Conservation (phyloP, 2,888 invertebrate species). For the Himalopsyche anomala region DNA sequence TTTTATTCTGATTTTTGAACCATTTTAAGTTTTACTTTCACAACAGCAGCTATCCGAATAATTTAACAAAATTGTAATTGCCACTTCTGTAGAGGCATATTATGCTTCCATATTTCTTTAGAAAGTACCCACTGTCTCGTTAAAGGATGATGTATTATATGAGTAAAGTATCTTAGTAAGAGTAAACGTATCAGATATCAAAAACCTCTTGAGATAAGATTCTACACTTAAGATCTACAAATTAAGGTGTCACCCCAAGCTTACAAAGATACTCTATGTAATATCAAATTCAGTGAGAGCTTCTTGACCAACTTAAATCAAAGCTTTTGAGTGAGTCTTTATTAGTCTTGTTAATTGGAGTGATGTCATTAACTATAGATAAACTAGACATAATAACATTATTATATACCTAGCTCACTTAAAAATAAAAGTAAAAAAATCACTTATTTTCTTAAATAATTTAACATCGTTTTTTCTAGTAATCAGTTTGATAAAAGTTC, state of each 20-base stretch:
- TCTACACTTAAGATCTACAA: constrained; percentile 12
- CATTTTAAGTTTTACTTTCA: too few relatives aligned
- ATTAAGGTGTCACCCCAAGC: constrained; percentile 17
- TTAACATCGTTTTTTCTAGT: too few relatives aligned
- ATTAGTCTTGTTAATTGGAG: neutral
- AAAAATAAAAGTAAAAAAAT: too few relatives aligned
- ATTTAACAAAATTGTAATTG: too few relatives aligned
- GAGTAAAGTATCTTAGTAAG: neutral
- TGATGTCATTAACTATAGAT: too few relatives aligned
- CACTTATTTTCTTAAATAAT: too few relatives aligned
- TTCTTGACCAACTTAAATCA: neutral
- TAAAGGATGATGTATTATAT: neutral
- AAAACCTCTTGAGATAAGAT: constrained; percentile 26
- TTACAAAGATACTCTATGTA: neutral
- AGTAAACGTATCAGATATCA: constrained; percentile 24
- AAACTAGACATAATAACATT: too few relatives aligned
- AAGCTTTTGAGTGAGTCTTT: neutral
- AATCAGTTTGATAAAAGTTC: too few relatives aligned
- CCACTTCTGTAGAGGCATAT: too few relatives aligned
- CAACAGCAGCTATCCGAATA: too few relatives aligned
- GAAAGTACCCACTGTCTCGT: neutral
- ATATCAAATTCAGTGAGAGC: constrained; percentile 3
- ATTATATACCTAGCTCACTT: too few relatives aligned
- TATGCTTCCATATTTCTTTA: neutral
- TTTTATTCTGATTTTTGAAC: too few relatives aligned